phyloP scores from a whole-genome alignment of 2,113 vertebrate genomes.

The Halcyon malimbica region DNA sequence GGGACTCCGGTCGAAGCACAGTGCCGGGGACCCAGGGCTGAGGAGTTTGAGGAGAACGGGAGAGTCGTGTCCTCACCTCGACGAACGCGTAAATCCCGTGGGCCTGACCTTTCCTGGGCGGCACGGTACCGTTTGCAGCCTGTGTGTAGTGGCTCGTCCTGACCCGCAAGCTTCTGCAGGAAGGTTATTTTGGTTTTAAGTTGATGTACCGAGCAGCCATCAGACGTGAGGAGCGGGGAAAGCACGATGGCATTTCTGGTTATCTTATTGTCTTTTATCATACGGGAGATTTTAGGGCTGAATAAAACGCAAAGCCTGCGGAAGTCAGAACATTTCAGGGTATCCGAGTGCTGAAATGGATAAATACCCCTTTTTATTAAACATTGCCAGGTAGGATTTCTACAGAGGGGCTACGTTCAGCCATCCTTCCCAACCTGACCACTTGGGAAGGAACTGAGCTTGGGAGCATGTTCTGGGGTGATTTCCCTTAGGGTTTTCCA shows the following conservation, averaged over 20 bases:
- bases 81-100: no score
- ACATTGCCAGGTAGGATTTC: not conserved
- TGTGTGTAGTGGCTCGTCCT: fast-evolving
- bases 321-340: not conserved
- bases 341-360: fast-evolving
- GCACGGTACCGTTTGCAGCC: not conserved
- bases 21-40: not conserved
- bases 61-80: not conserved
- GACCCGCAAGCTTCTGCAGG: not conserved
- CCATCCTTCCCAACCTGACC: not conserved
- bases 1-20: fast-evolving
- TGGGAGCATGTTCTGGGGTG: not conserved
- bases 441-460: fast-evolving
- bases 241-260: fast-evolving
- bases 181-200: not conserved
- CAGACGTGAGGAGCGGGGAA: not conserved
- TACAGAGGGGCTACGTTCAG: not conserved
- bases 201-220: not conserved
- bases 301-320: not conserved
- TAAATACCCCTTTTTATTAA: not conserved
- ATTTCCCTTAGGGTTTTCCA: not conserved
- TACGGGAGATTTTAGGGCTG: not conserved
- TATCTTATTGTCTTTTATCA: not conserved
- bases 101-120: not conserved
- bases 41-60: not conserved